These are phyloP conservation scores for Latrodectus geometricus DNA, from an alignment of 1,140 invertebrate genomes.

Conservation along the genomic window DNA sequence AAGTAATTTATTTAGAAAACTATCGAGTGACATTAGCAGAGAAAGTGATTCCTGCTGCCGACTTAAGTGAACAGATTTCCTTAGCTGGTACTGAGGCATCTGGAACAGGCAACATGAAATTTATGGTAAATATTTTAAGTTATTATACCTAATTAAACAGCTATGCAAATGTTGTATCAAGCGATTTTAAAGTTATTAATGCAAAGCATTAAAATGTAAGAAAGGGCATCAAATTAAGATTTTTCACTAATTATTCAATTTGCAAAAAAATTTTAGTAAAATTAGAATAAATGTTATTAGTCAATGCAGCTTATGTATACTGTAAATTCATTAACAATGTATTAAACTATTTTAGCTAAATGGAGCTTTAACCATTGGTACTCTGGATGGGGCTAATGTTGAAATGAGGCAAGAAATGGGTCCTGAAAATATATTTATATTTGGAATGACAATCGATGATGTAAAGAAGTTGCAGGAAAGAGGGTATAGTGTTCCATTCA, in stretches of 20 bases:
- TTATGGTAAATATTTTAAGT: constrained; percentile 91
- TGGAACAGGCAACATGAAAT: constrained; percentile 94
- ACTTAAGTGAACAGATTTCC: constrained; percentile 95
- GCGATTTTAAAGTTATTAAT: no score
- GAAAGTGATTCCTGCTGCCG: constrained; percentile 97
- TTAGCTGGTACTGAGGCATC: constrained; percentile 98
- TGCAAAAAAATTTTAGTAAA: no score
- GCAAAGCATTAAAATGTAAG: no score
- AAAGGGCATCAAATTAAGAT: no score
- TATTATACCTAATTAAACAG: no score
- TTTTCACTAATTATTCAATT: no score
- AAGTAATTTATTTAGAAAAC: constrained; percentile 97
- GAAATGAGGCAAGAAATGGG: constrained; percentile 99
- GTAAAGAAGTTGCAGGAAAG: constrained; percentile 82
- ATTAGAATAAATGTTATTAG: no score
- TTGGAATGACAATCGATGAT: constrained; percentile 95
- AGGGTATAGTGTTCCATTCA: constrained; percentile 71
- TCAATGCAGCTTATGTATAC: no score
- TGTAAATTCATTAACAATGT: no score
- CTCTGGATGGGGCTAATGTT: constrained; percentile 98
- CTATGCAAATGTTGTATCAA: no score
- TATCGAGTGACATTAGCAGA: constrained; percentile 98
- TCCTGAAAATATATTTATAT: constrained; percentile 97
- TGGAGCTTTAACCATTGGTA: constrained; percentile 97
- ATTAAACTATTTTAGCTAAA: constrained; percentile 78